Evolutionary conservation across 2,888 invertebrate genomes (phyloP), one percentile per base, ranked within the genome.

Genomic region (Dryobota labecula): DNA sequence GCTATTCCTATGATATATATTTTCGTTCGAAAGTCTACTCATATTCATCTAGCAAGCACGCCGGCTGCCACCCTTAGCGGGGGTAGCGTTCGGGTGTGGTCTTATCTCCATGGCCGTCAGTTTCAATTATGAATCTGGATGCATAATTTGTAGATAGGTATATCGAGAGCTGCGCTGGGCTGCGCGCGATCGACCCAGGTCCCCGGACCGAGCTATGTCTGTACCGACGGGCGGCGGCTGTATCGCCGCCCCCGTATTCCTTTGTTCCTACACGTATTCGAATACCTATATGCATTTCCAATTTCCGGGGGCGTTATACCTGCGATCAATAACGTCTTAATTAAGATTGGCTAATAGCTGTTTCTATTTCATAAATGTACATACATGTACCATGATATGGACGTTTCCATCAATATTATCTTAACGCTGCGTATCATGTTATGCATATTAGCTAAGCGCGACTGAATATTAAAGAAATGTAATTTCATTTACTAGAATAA

Each of bases 131-230:
- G 36, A 38, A 63, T 63, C 62, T 66, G 38, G 62, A 43, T 73
- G 80, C 66, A 80, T 79, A 54, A 45, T 49, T 54, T 51, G 43
- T 67, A 51, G 7, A 24, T 43, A 56, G 45, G 18, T 61, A 36
- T 47, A 43, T 27, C 7, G 62, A 49, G 47, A 53, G 33, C 5
- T 58, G 36, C 49, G 56, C 58, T 60, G 18, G 63, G 63, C 36
- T 61, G 73, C 73, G 79, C 79, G 54, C 43, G 13, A 61, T 76
- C 76, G 76, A 76, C 73, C 51, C 38, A 73, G 73, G 54, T 20
- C 24, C n/a, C 45, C 20, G 36, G 58, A 15, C 45, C 49, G 54
- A 54, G 60, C 61, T 58, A 38, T 47, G 41, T 47, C 53, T 58
- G 54, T 30, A 4, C 41, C 27, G 27, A n/a, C n/a, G 20, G 62